Evolutionary conservation across 2,113 vertebrate genomes (phyloP).

Genomic region (Puffinus mauretanicus): DNA sequence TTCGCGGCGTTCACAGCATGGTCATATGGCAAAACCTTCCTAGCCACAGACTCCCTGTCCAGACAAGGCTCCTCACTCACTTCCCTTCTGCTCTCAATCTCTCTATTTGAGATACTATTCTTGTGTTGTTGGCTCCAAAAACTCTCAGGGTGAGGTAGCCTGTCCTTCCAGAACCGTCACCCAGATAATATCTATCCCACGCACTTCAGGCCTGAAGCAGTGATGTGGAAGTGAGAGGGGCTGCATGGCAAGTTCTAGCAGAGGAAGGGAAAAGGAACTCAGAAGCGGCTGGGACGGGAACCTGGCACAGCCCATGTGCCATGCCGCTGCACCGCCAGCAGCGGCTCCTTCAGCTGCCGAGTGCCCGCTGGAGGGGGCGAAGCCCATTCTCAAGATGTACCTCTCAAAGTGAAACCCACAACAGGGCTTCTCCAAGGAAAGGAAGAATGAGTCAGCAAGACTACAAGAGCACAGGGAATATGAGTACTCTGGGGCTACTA

Average conservation of each 20-base stretch:
- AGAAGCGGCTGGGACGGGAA: neutral
- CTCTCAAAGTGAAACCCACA: neutral
- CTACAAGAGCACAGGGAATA: neutral
- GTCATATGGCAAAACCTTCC: conserved; percentile 18
- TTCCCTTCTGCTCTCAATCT: neutral
- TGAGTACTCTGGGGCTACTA: accelerated
- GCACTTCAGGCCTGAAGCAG: neutral
- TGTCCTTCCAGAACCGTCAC: conserved; percentile 18
- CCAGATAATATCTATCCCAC: neutral
- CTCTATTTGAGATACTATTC: neutral
- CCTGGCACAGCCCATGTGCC: neutral
- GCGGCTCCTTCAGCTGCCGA: neutral
- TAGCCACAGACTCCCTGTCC: conserved; percentile 18
- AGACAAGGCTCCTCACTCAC: neutral
- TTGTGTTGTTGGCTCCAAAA: neutral
- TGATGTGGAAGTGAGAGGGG: neutral
- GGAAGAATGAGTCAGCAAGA: neutral
- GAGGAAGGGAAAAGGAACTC: neutral
- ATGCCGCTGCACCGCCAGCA: accelerated
- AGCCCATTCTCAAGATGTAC: neutral
- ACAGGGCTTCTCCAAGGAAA: neutral
- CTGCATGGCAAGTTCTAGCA: neutral
- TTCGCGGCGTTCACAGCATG: neutral
- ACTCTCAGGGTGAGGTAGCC: neutral
- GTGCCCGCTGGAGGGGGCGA: neutral